Evolutionary conservation across 2,888 invertebrate species (phyloP), one percentile per base, ranked within the genome.

Genomic region (Ichneumoninae sp.): DNA sequence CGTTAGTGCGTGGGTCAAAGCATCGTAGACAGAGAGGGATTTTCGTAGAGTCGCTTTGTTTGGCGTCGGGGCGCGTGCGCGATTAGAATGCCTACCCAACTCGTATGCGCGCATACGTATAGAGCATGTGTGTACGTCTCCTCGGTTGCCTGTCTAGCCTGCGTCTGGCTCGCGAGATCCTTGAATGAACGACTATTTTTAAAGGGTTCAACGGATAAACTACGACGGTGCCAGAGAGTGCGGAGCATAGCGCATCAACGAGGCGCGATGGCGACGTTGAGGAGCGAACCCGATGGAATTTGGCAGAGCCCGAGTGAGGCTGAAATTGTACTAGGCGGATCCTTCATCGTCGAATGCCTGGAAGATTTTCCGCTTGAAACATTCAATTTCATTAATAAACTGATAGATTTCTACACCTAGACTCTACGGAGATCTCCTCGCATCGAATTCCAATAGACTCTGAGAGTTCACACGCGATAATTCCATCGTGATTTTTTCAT

Each of bases 121-220:
- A 19, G 19, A 40, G 33, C 26, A 8, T 54, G 22, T 33, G 88
- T 88, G 87, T 89, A 88, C 87, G 87, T 88, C 86, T 78, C 87
- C 89, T 89, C 89, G 88, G 91, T 88, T 88, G 82, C 77, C 83
- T 74, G 92, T 92, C 92, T 92, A 89, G 91, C 86, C 85, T 86
- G 88, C 89, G 92, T 92, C 92, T 92, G 90, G 90, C 89, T 71
- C 85, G 85, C 83, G 87, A 88, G 90, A 92, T 92, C 92, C 92
- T 92, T 92, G 92, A 92, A 92, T 91, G 92, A 92, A 92, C 88
- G 91, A 87, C 91, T 92, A 91, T 92, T 92, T 92, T 92, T 92
- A 91, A 91, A 92, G 89, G 90, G 89, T 88, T 74, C 81, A 89
- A 88, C 89, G 90, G 87, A 90, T 90, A 91, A 91, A 89, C 90